Conservation (phyloP, 1,140 invertebrate species). For the Ceratosolen solmsi region DNA sequence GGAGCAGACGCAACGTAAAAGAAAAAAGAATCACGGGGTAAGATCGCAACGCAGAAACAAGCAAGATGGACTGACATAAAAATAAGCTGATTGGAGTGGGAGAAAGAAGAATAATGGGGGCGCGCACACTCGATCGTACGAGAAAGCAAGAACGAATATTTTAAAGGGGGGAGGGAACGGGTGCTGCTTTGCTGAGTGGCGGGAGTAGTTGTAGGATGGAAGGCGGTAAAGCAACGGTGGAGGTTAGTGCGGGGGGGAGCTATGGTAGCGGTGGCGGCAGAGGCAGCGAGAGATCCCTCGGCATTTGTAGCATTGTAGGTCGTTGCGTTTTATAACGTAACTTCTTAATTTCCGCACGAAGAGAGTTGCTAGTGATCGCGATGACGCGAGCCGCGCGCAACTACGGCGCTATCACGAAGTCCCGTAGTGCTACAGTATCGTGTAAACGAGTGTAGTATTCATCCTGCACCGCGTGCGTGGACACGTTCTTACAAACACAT, state of each 20-base stretch:
- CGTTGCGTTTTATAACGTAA: slow-evolving; percentile 70
- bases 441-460: slow-evolving; percentile 19
- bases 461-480: background rate
- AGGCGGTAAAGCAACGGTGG: background rate
- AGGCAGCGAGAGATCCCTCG: slow-evolving; percentile 59
- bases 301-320: slow-evolving; percentile 71
- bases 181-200: background rate
- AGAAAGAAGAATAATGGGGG: background rate
- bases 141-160: background rate
- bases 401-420: slow-evolving; percentile 8
- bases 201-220: slow-evolving; percentile 10
- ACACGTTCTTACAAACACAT: background rate
- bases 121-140: background rate
- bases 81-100: slow-evolving; percentile 21
- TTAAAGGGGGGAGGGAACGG: background rate
- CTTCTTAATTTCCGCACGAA: slow-evolving; percentile 65
- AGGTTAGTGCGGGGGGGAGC: slow-evolving; percentile 26
- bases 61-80: slow-evolving; percentile 26
- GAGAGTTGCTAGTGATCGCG: slow-evolving; percentile 49
- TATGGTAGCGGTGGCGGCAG: slow-evolving; percentile 12
- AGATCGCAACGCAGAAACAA: slow-evolving; percentile 37
- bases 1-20: slow-evolving; percentile 2
- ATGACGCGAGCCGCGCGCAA: slow-evolving; percentile 53
- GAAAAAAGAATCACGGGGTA: slow-evolving; percentile 43
- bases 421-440: background rate